Percentiles rank a stretch among this genome's conserved stretches.
Conservation (phyloP, 2,888 invertebrate genomes). For the Acheta domesticus region DNA sequence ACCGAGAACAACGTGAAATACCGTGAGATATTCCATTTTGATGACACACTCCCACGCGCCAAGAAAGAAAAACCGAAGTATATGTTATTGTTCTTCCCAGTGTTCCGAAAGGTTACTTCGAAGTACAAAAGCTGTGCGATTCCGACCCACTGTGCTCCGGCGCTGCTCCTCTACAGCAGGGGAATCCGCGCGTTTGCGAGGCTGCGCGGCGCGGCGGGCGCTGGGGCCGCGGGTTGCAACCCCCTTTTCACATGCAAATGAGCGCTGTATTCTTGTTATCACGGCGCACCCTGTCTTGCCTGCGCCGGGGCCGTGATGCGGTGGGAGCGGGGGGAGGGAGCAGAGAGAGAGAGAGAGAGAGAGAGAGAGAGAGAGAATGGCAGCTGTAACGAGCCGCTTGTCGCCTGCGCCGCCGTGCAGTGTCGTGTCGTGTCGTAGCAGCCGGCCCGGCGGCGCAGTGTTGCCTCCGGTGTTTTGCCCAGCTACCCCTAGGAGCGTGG, state of each 20-base stretch:
- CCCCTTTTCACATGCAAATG: constrained; percentile 10
- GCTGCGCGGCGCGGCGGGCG: too few relatives aligned
- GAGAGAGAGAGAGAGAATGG: too few relatives aligned
- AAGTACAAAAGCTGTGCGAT: too few relatives aligned
- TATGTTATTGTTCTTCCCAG: too few relatives aligned
- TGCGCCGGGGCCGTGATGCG: not conserved
- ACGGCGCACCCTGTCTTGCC: not conserved
- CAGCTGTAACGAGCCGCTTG: not conserved
- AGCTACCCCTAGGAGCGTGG: not conserved
- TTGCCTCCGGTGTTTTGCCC: not conserved
- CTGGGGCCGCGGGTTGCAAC: not conserved
- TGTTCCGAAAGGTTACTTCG: too few relatives aligned
- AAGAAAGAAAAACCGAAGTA: too few relatives aligned
- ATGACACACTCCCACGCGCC: too few relatives aligned
- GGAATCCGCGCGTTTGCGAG: not conserved
- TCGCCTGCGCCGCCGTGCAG: not conserved
- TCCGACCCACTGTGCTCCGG: too few relatives aligned
- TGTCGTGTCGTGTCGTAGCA: not conserved
- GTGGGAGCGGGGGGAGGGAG: not conserved
- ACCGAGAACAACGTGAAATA: too few relatives aligned
- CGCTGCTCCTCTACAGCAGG: not conserved
- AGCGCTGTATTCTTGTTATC: not conserved
- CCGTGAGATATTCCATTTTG: too few relatives aligned
- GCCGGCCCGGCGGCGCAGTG: not conserved
- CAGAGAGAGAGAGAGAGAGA: too few relatives aligned